A percentile compares a stretch with the other conserved stretches of the same genome.
phyloP scores from a whole-genome alignment of 2,113 vertebrate species.

The Boleophthalmus pectinirostris region DNA sequence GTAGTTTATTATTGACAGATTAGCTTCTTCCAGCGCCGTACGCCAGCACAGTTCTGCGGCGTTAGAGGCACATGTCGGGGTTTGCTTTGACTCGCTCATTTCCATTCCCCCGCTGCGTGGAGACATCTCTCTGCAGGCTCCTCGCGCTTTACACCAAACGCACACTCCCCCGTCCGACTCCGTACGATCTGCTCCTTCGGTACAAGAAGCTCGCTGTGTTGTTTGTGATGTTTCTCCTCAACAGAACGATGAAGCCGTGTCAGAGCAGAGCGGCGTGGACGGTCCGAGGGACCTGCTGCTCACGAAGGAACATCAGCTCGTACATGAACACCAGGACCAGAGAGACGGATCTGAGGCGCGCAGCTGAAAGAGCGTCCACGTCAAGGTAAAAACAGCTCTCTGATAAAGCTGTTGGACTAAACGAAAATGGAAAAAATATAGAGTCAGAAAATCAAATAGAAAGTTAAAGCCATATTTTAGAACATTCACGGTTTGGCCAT shows the following conservation, averaged over 20 bases:
- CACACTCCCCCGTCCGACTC: neutral
- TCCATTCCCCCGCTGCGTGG: neutral
- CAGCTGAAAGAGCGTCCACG: too few species aligned
- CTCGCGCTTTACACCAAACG: neutral
- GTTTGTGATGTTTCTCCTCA: neutral
- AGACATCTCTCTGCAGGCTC: neutral
- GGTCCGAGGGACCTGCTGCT: too few species aligned
- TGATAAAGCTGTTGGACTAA: too few species aligned
- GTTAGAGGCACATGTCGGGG: neutral
- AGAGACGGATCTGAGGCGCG: too few species aligned
- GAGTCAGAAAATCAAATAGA: too few species aligned
- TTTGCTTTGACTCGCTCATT: neutral
- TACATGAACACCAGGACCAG: too few species aligned
- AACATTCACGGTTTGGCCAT: too few species aligned
- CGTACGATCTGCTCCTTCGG: neutral
- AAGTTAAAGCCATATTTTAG: too few species aligned
- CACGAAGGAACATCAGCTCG: too few species aligned
- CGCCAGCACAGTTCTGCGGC: neutral
- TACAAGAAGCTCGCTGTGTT: too few species aligned
- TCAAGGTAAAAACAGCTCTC: too few species aligned
- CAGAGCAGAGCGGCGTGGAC: neutral
- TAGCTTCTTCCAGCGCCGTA: neutral
- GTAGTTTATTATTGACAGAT: neutral
- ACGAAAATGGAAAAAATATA: too few species aligned
- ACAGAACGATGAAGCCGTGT: neutral